Evolutionary conservation across 2,797 vertebrate species (phyloP).

Genomic region (Clangula hyemalis): DNA sequence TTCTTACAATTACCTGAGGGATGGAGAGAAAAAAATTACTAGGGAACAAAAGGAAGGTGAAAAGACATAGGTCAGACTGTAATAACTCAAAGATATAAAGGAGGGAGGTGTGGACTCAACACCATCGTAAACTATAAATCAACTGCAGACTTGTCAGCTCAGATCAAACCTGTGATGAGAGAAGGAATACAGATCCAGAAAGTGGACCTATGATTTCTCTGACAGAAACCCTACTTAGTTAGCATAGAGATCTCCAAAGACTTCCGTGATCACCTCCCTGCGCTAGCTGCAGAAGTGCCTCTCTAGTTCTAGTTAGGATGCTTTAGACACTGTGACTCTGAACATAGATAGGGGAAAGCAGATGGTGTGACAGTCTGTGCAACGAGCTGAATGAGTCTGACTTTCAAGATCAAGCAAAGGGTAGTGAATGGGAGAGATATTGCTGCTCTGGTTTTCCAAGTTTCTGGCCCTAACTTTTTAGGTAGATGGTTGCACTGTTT

Average conservation of each 20-base stretch:
- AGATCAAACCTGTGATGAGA: background rate
- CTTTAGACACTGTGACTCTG: background rate
- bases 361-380: background rate
- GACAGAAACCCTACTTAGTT: background rate
- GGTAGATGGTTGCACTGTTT: background rate
- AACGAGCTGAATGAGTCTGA: background rate
- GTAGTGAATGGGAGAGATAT: background rate
- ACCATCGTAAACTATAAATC: background rate
- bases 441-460: background rate
- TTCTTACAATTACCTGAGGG: background rate
- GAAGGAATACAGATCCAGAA: background rate
- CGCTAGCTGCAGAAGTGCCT: background rate
- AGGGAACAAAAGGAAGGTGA: background rate
- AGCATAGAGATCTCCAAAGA: background rate
- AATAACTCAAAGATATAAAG: background rate
- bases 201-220: background rate
- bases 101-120: background rate
- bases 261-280: background rate
- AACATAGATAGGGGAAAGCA: background rate
- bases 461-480: background rate
- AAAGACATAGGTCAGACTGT: background rate
- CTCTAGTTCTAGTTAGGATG: background rate
- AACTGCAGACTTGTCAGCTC: background rate
- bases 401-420: constrained; percentile 20
- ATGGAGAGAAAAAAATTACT: background rate